phyloP scores from a whole-genome alignment of 2,797 vertebrate genomes.

The Acanthurus lineatus region DNA sequence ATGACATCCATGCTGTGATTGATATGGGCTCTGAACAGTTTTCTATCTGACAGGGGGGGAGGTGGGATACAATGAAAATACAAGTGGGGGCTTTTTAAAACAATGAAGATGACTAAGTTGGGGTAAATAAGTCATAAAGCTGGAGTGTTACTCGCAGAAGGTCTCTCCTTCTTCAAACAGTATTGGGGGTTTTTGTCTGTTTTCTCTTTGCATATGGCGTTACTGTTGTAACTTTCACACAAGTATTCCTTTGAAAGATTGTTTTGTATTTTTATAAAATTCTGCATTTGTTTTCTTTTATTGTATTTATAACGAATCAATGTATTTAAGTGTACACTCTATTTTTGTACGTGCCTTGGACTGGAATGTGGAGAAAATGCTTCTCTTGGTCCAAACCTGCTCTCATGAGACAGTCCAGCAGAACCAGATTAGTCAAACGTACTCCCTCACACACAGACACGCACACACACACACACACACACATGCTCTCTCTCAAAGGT shows the following conservation, averaged over 20 bases:
- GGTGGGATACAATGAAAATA: conserved; percentile 3
- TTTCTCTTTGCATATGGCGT: conserved; percentile 14
- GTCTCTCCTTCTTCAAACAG: conserved; percentile 33
- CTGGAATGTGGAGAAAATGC: conserved; percentile 33
- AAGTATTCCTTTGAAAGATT: conserved; percentile 47
- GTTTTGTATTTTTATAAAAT: conserved; percentile 57
- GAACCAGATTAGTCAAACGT: conserved; percentile 27
- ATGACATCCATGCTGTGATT: conserved; percentile 47
- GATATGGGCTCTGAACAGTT: conserved; percentile 48
- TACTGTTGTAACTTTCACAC: conserved; percentile 37
- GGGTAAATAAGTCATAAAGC: conserved; percentile 35
- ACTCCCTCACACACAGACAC: conserved; percentile 4
- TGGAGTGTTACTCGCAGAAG: background rate
- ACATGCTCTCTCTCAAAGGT: conserved; percentile 10
- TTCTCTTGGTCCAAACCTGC: conserved; percentile 25
- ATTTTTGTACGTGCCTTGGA: conserved; percentile 76
- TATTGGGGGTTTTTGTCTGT: conserved; percentile 25
- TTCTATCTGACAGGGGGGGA: conserved; percentile 15
- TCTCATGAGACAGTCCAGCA: background rate
- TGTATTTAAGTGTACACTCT: conserved; percentile 60
- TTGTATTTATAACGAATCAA: conserved; percentile 69
- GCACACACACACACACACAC: background rate
- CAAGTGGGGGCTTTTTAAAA: conserved; percentile 26
- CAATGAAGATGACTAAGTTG: conserved; percentile 8
- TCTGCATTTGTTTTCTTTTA: conserved; percentile 45